Conservation (phyloP, 2,888 invertebrate species). For the Ophion obscuratus region DNA sequence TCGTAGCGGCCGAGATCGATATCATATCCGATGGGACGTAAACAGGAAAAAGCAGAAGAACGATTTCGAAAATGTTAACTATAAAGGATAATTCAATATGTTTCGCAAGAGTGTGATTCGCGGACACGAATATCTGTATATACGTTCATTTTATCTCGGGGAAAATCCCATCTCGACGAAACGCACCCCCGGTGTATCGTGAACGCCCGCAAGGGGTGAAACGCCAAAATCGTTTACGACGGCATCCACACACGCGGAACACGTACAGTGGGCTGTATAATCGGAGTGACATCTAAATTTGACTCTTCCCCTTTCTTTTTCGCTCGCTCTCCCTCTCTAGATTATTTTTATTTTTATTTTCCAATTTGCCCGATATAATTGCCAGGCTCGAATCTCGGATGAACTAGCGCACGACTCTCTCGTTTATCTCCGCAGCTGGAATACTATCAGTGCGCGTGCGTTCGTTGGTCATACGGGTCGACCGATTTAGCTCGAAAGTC, state of each 20-base stretch:
- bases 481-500: no score
- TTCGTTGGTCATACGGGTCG: no score
- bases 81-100: background rate
- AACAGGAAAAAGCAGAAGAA: background rate
- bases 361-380: constrained; percentile 18
- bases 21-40: background rate
- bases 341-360: constrained; percentile 7
- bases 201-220: background rate
- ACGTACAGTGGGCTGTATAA: background rate
- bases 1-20: background rate
- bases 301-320: background rate
- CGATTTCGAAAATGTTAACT: background rate
- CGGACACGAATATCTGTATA: background rate
- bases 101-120: background rate
- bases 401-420: no score
- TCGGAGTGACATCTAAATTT: constrained; percentile 30
- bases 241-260: background rate
- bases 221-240: background rate
- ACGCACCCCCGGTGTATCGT: constrained; percentile 49
- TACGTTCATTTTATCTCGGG: background rate
- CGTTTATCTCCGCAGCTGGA: no score
- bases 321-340: background rate
- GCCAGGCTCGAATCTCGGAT: background rate
- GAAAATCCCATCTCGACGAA: constrained; percentile 35
- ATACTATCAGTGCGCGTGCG: no score